These are phyloP conservation scores for Chelon auratus DNA, from an alignment of 2,797 vertebrate species.

Conservation along the genomic window DNA sequence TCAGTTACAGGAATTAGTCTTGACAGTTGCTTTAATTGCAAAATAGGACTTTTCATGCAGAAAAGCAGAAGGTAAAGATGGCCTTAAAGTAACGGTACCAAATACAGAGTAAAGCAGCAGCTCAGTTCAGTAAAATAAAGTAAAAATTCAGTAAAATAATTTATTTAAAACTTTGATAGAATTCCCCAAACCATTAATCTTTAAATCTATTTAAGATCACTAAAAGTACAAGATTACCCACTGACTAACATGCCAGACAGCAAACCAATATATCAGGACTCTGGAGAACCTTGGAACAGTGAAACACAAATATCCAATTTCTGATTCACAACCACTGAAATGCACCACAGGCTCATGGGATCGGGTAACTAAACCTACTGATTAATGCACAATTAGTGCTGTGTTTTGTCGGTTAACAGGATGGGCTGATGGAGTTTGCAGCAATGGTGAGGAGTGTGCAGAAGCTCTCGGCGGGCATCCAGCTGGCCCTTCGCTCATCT, in stretches of 20 bases:
- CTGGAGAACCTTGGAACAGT: slow-evolving; percentile 31
- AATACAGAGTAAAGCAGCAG: neutral
- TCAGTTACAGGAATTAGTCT: neutral
- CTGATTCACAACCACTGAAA: slow-evolving; percentile 52
- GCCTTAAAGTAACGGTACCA: neutral
- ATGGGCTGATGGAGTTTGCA: slow-evolving; percentile 78
- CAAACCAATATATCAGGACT: slow-evolving; percentile 50
- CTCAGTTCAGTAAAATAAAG: neutral
- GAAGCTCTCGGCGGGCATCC: slow-evolving; percentile 80
- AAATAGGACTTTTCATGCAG: neutral
- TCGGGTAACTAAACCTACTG: slow-evolving; percentile 71
- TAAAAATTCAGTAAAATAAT: neutral
- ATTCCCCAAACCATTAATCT: slow-evolving; percentile 23
- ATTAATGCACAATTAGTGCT: slow-evolving; percentile 83
- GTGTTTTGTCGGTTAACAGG: slow-evolving; percentile 81
- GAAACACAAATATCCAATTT: slow-evolving; percentile 60
- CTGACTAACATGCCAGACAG: slow-evolving; percentile 39
- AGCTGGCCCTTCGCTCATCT: slow-evolving; percentile 82
- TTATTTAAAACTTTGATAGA: slow-evolving; percentile 18
- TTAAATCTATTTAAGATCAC: slow-evolving; percentile 37
- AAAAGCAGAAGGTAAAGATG: neutral
- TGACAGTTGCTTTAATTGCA: neutral
- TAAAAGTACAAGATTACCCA: slow-evolving; percentile 15
- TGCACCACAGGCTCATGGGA: slow-evolving; percentile 65
- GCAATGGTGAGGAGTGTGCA: slow-evolving; percentile 75